Evolutionary conservation across 1,140 invertebrate genomes (phyloP).

Genomic region (Euwallacea fornicatus): DNA sequence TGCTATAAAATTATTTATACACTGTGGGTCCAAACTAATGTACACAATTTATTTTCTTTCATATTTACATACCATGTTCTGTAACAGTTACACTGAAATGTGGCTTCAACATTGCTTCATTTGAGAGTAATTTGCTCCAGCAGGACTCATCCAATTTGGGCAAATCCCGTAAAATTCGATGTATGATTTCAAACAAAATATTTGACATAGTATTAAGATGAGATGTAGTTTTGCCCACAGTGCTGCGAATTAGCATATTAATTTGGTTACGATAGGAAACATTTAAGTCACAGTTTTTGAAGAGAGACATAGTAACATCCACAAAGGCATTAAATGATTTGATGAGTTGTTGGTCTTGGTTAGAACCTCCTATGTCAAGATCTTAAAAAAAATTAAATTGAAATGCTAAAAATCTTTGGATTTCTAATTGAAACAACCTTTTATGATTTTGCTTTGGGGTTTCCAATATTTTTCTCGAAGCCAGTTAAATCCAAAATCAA

Average conservation of each 20-base stretch:
- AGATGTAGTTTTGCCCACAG: neutral
- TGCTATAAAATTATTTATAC: too few species aligned
- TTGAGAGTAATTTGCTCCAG: neutral
- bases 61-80: slow-evolving; percentile 20
- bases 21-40: too few species aligned
- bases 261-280: neutral
- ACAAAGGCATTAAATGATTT: neutral
- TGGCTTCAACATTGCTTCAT: neutral
- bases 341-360: neutral
- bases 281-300: neutral
- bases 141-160: neutral
- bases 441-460: slow-evolving; percentile 37
- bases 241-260: neutral
- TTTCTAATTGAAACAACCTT: slow-evolving; percentile 26
- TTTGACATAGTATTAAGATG: neutral
- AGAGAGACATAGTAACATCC: neutral
- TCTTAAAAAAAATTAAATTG: neutral
- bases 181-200: neutral
- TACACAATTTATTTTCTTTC: too few species aligned
- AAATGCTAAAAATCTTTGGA: slow-evolving; percentile 6
- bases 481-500: slow-evolving; percentile 47
- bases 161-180: neutral
- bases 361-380: neutral
- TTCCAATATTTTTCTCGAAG: slow-evolving; percentile 48
- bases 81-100: neutral